Evolutionary conservation across 1,140 invertebrate species (phyloP), one percentile per base, ranked within the genome.

Genomic region (Sminthurinus signatus): DNA sequence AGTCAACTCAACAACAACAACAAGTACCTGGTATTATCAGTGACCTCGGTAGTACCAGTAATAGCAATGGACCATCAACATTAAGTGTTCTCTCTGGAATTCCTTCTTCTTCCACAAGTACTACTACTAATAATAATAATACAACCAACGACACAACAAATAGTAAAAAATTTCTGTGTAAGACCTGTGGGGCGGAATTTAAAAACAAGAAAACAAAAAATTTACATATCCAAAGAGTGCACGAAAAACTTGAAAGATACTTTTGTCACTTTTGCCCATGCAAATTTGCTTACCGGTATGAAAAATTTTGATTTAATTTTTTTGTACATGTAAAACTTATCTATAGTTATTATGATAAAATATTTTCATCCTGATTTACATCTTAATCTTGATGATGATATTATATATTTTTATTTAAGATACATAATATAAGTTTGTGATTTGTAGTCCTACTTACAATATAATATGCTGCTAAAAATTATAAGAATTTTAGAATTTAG

Each of bases 241-340:
- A 68, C 51, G 44, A 64, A 29, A 68, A 68, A 48, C n/a, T 50
- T 23, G 54, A 46, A 12, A 55, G 36, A 51, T 68, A 39, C 50
- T 31, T 43, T 42, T 68, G 66, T 55, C 57, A 68, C 28, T 61
- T 68, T 48, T 68, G 66, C 58, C 62, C 62, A 23, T 48, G 36
- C n/a, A 43, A 56, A 29, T 68, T 68, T 54, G 60, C 48, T 39
- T 68, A 68, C 46, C 64, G 66, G 66, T 68, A 55, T 64, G 54
- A 51, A 51, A 58, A 19, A n/a, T 48, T n/a, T n/a, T 25, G n/a
- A 25, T 10, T 15, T 8, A 10, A 8, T 52, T 52, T 52, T 52
- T 15, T 52, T 27, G 10, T 15, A 28, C 46, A 23, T 46, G 21
- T 21, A 46, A 42, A 42, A n/a, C 39, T 10, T 42, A n/a, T n/a